Conservation (phyloP, 2,113 vertebrate genomes). For the Oplegnathus fasciatus region DNA sequence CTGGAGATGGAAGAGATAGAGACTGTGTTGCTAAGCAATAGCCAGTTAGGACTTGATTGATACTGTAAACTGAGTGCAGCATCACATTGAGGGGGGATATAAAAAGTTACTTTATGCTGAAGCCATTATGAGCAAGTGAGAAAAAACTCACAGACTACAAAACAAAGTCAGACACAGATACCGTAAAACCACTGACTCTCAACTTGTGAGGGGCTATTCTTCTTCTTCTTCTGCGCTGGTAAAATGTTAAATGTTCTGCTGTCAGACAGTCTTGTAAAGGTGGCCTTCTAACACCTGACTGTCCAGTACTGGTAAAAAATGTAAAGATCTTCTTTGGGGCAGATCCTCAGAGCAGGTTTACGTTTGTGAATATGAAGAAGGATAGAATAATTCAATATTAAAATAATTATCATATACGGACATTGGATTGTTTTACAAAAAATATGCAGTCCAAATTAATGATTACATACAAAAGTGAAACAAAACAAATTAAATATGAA, state of each 20-base stretch:
- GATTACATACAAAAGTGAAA: not conserved
- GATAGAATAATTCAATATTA: not conserved
- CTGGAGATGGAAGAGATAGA: conserved; percentile 38
- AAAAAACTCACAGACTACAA: not conserved
- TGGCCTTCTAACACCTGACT: not conserved
- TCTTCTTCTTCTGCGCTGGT: not conserved
- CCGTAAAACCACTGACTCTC: not conserved
- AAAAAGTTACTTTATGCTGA: conserved; percentile 50
- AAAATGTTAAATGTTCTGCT: not conserved
- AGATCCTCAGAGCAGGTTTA: not conserved
- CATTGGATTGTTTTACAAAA: not conserved
- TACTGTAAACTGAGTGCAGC: conserved; percentile 53
- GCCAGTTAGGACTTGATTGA: conserved; percentile 65
- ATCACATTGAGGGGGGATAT: conserved; percentile 36
- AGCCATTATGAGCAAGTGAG: conserved; percentile 21
- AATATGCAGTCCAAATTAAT: not conserved
- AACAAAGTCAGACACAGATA: not conserved
- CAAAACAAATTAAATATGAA: not conserved
- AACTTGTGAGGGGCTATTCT: not conserved
- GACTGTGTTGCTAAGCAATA: conserved; percentile 77
- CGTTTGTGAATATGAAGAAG: not conserved
- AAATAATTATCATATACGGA: not conserved
- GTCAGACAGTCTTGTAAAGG: not conserved
- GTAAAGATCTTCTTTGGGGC: not conserved
- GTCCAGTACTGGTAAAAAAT: not conserved